Conservation (phyloP, 2,113 vertebrate genomes). For the Glareola pratincola region DNA sequence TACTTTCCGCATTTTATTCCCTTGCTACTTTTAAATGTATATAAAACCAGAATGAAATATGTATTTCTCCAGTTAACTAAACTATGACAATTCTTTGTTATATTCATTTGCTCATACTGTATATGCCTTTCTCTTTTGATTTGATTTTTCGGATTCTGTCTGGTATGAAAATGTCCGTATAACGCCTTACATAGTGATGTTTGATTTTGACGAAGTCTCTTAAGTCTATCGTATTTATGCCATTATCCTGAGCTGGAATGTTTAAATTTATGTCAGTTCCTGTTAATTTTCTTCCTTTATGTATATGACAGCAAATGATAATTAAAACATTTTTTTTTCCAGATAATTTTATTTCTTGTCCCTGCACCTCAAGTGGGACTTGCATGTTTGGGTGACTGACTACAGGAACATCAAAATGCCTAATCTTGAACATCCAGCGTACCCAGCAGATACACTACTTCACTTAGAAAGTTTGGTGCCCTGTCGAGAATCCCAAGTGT, state of each 20-base stretch:
- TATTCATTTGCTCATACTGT: neutral
- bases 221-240: neutral
- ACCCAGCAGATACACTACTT: conserved; percentile 73
- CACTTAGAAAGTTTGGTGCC: conserved; percentile 75
- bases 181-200: neutral
- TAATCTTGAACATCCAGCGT: conserved; percentile 66
- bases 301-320: neutral
- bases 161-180: neutral
- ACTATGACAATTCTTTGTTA: neutral
- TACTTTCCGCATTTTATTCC: neutral
- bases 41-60: neutral
- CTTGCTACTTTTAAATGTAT: neutral
- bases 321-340: neutral
- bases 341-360: neutral
- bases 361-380: neutral
- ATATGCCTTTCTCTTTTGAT: neutral
- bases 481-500: conserved; percentile 86
- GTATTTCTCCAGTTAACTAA: neutral
- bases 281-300: neutral
- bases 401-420: conserved; percentile 62
- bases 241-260: neutral
- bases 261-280: neutral
- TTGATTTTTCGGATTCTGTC: neutral
- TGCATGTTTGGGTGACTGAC: neutral
- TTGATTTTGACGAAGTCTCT: neutral